These are phyloP conservation scores for Eurois occulta DNA, from an alignment of 2,888 invertebrate species.

Conservation along the genomic window DNA sequence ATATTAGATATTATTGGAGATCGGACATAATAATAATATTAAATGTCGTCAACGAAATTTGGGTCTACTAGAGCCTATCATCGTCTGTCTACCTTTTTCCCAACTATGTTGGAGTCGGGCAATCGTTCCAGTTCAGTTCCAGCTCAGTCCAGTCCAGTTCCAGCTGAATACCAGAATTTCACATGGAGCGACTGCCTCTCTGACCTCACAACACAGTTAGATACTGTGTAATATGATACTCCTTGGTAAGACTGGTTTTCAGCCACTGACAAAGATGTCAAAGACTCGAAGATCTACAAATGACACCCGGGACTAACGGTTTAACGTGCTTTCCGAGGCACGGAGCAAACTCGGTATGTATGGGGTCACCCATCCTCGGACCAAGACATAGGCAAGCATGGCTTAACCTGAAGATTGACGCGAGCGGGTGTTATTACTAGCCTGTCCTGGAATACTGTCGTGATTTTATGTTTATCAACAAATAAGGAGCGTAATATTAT, in stretches of 20 bases:
- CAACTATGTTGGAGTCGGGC: not conserved
- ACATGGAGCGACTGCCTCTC: no score
- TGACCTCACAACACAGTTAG: not conserved
- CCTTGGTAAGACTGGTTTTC: no score
- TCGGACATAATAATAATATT: no score
- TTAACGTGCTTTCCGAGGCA: not conserved
- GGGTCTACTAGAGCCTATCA: not conserved
- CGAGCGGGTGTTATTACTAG: not conserved
- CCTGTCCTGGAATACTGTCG: not conserved
- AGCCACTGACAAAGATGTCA: not conserved
- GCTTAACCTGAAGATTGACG: not conserved
- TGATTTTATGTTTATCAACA: not conserved
- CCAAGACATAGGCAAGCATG: not conserved
- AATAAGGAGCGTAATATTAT: constrained; percentile 5
- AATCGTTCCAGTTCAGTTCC: no score
- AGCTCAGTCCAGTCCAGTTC: not conserved
- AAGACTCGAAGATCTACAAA: not conserved
- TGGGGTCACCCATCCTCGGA: not conserved
- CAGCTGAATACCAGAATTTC: not conserved
- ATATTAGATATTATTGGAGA: no score
- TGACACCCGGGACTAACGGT: not conserved
- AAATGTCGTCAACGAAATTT: not conserved
- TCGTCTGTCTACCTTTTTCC: not conserved
- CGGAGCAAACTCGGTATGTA: not conserved
- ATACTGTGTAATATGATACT: not conserved